Percentiles rank a stretch among this genome's conserved stretches.
Conservation (phyloP, 2,797 vertebrate species). For the Muscicapa comitata region DNA sequence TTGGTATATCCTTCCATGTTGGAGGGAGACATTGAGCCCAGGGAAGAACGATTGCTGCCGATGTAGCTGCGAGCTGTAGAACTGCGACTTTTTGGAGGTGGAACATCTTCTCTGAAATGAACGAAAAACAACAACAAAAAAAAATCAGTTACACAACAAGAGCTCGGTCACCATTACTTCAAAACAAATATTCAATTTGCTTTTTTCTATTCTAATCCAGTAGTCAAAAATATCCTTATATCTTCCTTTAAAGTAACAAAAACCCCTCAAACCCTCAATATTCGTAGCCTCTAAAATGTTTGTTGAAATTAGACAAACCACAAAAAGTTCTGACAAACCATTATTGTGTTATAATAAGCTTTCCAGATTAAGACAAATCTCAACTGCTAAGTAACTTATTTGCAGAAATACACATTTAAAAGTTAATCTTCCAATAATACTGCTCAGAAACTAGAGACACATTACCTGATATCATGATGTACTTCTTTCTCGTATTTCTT, state of each 20-base stretch:
- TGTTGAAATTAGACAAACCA: not conserved
- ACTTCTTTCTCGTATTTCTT: constrained; percentile 98
- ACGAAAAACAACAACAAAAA: not conserved
- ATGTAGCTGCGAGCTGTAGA: constrained; percentile 94
- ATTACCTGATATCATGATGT: constrained; percentile 93
- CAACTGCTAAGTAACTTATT: not conserved
- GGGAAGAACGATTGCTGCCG: constrained; percentile 93
- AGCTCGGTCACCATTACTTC: not conserved
- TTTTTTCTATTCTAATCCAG: not conserved
- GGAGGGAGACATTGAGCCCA: constrained; percentile 97
- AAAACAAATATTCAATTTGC: not conserved
- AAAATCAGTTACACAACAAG: not conserved
- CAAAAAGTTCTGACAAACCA: not conserved
- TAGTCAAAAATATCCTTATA: not conserved
- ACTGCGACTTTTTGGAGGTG: constrained; percentile 92
- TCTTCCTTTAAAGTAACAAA: not conserved
- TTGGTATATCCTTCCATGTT: constrained; percentile 93
- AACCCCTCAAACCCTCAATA: not conserved
- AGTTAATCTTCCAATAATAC: constrained; percentile 12
- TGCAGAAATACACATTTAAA: not conserved
- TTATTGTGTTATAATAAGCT: not conserved
- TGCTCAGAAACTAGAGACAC: not conserved
- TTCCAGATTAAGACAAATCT: constrained; percentile 7
- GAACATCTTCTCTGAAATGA: constrained; percentile 90
- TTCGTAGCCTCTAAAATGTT: not conserved